phyloP scores from a whole-genome alignment of 2,113 vertebrate genomes.

The Mirounga angustirostris region DNA sequence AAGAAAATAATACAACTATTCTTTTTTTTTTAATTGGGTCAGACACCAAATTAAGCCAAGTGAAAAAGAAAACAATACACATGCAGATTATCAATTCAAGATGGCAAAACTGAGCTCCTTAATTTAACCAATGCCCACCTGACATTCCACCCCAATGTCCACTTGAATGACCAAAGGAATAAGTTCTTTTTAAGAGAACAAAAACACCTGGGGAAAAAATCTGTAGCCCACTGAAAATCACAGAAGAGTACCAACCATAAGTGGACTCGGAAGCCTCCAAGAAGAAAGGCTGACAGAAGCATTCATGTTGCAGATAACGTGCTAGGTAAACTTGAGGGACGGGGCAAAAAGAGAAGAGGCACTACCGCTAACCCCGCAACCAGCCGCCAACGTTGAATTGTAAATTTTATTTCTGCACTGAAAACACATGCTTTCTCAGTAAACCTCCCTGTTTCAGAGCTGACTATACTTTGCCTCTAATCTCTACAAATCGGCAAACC shows the following conservation, averaged over 20 bases:
- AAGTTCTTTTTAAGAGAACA: not conserved
- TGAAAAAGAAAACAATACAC: conserved; percentile 28
- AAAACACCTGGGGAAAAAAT: not conserved
- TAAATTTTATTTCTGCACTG: not conserved
- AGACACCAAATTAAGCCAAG: conserved; percentile 36
- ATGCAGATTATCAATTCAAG: not conserved
- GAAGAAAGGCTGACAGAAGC: not conserved
- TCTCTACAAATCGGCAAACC: not conserved
- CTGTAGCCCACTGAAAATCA: not conserved
- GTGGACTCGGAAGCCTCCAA: not conserved
- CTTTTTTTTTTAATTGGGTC: not conserved
- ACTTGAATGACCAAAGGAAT: not conserved
- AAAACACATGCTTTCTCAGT: not conserved
- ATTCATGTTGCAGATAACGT: not conserved
- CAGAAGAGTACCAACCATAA: not conserved
- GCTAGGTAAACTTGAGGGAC: not conserved
- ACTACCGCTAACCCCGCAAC: not conserved
- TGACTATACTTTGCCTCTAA: not conserved
- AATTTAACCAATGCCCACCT: not conserved
- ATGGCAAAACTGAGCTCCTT: conserved; percentile 28
- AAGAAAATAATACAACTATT: not conserved
- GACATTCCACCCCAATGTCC: not conserved
- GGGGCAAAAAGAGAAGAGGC: not conserved
- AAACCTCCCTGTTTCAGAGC: not conserved
- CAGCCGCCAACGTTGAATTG: not conserved